Conservation (phyloP, 2,888 invertebrate genomes). For the Harpalus rufipes region DNA sequence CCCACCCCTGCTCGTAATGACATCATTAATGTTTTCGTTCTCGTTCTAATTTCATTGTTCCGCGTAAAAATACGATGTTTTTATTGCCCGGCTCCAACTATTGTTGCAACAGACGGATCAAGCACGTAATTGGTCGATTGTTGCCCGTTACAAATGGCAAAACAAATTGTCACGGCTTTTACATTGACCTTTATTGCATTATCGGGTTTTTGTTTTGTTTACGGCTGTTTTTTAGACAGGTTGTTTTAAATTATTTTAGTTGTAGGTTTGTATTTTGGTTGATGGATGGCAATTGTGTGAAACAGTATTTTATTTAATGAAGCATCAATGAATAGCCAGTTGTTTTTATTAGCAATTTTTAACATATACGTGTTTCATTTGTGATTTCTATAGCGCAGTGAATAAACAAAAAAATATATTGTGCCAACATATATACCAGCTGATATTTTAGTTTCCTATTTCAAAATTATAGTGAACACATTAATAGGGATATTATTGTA, state of each 20-base stretch:
- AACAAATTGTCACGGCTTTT: conserved; percentile 35
- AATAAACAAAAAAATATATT: not conserved
- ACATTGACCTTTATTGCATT: conserved; percentile 39
- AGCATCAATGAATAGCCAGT: not conserved
- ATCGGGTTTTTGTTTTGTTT: conserved; percentile 23
- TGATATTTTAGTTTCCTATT: not conserved
- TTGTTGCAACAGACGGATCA: conserved; percentile 37
- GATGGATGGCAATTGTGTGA: not conserved
- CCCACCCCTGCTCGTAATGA: conserved; percentile 40
- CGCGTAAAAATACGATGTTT: conserved; percentile 49
- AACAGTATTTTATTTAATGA: conserved; percentile 1
- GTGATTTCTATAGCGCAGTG: not conserved
- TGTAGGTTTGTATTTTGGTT: not conserved
- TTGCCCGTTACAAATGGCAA: conserved; percentile 27
- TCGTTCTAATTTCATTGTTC: conserved; percentile 56
- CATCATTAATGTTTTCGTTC: conserved; percentile 58
- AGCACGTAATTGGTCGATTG: conserved; percentile 44
- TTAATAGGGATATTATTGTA: not conserved
- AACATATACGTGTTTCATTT: not conserved
- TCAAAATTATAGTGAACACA: not conserved
- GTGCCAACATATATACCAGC: not conserved
- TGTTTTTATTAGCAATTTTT: not conserved
- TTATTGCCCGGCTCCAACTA: conserved; percentile 34
- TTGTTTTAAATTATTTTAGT: conserved; percentile 19
- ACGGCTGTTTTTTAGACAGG: not conserved